Percentiles rank a stretch among this genome's conserved stretches.
These are phyloP conservation scores for Chirona hameri DNA, from an alignment of 2,888 invertebrate genomes.

Conservation along the genomic window DNA sequence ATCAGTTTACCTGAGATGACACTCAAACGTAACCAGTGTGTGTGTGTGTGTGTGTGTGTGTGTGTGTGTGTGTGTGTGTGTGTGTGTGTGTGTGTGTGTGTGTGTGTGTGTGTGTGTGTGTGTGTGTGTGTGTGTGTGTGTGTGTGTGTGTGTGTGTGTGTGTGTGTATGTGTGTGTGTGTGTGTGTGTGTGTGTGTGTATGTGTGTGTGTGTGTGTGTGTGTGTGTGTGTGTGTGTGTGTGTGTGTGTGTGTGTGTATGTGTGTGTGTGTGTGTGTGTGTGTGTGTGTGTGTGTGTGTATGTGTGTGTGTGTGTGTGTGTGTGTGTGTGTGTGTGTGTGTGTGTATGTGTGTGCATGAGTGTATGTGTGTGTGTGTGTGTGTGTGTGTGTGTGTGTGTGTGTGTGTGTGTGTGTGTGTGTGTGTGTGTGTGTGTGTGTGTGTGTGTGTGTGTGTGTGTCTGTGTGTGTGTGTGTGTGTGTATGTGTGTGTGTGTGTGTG, in stretches of 20 bases:
- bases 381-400: too few species aligned
- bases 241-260: neutral
- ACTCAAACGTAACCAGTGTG: neutral
- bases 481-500: neutral
- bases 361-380: too few species aligned
- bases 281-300: neutral
- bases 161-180: neutral
- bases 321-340: neutral
- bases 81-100: too few species aligned
- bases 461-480: neutral
- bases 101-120: neutral
- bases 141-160: neutral
- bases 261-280: neutral
- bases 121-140: neutral
- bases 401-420: neutral
- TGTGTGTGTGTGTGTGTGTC: neutral
- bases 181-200: neutral
- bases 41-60: neutral
- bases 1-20: too few species aligned
- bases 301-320: neutral
- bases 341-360: too few species aligned
- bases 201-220: neutral
- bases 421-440: neutral
- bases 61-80: too few species aligned
- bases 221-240: neutral